Base-by-base conservation (phyloP, 2,797 vertebrate genomes). In the Chelonia mydas region DNA sequence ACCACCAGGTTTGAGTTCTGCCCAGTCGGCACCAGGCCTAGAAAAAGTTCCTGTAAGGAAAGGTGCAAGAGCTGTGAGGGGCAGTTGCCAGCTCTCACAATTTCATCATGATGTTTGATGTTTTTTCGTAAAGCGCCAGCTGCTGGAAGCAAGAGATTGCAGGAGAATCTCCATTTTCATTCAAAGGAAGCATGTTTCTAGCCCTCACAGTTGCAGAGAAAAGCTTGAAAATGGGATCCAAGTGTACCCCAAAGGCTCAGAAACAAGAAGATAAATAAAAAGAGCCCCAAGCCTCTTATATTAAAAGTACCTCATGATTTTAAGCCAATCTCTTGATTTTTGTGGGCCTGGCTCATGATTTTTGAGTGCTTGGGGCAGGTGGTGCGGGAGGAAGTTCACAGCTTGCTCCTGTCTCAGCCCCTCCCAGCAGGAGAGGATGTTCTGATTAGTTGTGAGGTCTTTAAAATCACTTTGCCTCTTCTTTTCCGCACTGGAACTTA, bases 121-220 rank as follows among this genome's bases (percentile, higher is more conserved):
- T 12, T 27, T 13, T 45, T 7, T 19, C 37, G 27, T 21, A 21
- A 17, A 31, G 33, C 65, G n/a, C 19, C 33, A 45, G 41, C 37
- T 25, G 23, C 25, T 45, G 45, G 41, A 76, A 76, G 37, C 72
- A 47, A 76, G 13, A 23, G 19, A 23, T 23, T 65, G 61, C 33
- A 68, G n/a, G 65, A 37, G 65, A 51, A 37, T 12, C 47, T 91
- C 57, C 83, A 53, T 50, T 57, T 92, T 92, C 25, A 5, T 84
- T 72, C 87, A 37, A 86, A 89, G 9, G 59, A 68, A 16, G 4
- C 33, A 25, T 16, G n/a, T 91, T 96, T 94, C 72, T 85, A 72
- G 83, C 85, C 65, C 47, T 81, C 31, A 10, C 6, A 50, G 54
- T 87, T 86, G 79, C 41, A 93, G 90, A 77, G 50, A 83, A 88